Conservation (phyloP, 2,888 invertebrate species). For the Nemurella pictetii region DNA sequence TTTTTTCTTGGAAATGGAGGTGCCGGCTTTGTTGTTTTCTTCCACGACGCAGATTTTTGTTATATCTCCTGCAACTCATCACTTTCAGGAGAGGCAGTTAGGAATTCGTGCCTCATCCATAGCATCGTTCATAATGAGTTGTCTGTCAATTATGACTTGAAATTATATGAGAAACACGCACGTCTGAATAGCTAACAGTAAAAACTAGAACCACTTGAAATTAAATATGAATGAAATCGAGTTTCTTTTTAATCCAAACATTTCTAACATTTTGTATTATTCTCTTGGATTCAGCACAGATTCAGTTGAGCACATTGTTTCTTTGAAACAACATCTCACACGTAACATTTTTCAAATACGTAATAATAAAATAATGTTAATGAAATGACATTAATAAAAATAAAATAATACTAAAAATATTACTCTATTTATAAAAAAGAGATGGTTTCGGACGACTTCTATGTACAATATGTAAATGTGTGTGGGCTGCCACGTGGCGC, state of each 20-base stretch:
- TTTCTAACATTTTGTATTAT: not conserved
- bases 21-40: no score
- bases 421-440: conserved; percentile 9
- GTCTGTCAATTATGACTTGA: no score
- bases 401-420: not conserved
- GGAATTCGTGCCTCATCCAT: no score
- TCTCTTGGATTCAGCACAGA: not conserved
- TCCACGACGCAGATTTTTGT: no score
- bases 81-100: no score
- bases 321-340: not conserved
- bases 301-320: not conserved
- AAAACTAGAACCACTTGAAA: not conserved
- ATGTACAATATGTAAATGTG: conserved; percentile 32
- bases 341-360: not conserved
- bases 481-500: not conserved
- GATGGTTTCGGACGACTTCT: conserved; percentile 1
- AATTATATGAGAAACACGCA: not conserved
- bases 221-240: not conserved
- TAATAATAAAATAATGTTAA: not conserved
- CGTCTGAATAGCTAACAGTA: not conserved
- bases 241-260: not conserved
- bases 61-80: no score
- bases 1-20: no score
- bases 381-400: not conserved
- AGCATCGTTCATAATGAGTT: no score